Evolutionary conservation across 2,113 vertebrate genomes (phyloP).

Genomic region (Sinocyclocheilus maitianheensis): DNA sequence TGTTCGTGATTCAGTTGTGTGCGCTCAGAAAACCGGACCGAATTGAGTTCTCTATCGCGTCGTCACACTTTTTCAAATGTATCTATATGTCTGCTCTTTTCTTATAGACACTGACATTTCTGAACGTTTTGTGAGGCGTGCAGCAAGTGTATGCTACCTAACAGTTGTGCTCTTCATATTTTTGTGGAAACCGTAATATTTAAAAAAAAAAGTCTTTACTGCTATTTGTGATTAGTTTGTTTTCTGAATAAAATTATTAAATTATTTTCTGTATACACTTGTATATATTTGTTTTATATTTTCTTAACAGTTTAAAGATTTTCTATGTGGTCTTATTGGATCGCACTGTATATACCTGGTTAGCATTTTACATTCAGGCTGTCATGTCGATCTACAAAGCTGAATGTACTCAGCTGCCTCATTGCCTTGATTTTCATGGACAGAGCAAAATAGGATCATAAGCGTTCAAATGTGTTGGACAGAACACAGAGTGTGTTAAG

Average conservation of each 20-base stretch:
- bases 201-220: too few relatives aligned
- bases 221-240: neutral
- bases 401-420: neutral
- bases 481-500: conserved; percentile 45
- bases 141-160: too few relatives aligned
- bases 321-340: neutral
- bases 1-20: too few relatives aligned
- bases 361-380: neutral
- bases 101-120: too few relatives aligned
- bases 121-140: too few relatives aligned
- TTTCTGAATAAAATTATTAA: neutral
- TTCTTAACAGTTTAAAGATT: neutral
- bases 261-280: neutral
- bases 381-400: neutral
- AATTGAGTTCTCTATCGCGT: too few relatives aligned
- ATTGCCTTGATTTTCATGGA: neutral
- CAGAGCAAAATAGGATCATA: conserved; percentile 36
- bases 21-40: too few relatives aligned
- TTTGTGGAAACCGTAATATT: neutral
- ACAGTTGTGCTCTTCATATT: neutral
- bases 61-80: too few relatives aligned
- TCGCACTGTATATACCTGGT: neutral
- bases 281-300: neutral
- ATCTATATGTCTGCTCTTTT: too few relatives aligned
- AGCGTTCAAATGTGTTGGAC: conserved; percentile 10